Base-by-base conservation (phyloP, 2,797 vertebrate genomes). In the Sebastes diploproa region DNA sequence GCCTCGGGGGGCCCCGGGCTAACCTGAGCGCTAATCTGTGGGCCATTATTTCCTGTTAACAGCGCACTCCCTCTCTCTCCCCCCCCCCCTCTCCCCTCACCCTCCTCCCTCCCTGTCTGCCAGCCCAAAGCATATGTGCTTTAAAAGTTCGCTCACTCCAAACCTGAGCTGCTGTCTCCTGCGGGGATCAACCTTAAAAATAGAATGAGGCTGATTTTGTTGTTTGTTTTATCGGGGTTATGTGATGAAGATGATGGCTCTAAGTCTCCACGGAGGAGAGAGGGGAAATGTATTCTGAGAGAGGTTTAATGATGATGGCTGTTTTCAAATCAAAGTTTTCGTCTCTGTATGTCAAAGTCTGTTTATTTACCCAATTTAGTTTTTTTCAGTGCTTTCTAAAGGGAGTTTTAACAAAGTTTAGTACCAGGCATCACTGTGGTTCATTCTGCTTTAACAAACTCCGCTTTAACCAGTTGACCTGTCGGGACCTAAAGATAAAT, bases 41-140 rank as follows among this genome's bases (percentile, higher is more conserved):
- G 95, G 92, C 95, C 95, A 95, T 95, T 95, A 95, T 94, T 95
- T 95, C 92, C 94, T 94, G 91, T 95, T 95, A 94, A 93, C 92
- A 88, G 92, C 91, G 88, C 88, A 77, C 92, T 92, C 86, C 69
- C 85, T 84, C 88, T 80, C 85, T 72, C 86, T 0, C 0, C 13
- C 5, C 13, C 2, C 72, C 64, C 72, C 67, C 64, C 70, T 66
- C 89, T 67, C 77, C 58, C 80, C 46, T 20, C 79, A 36, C 75
- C 77, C 73, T 82, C 81, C 86, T 77, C 81, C 68, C 87, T 81
- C 80, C 59, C 78, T 86, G 86, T 88, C 90, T 91, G 83, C 83
- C 87, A 92, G 88, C 92, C 89, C 88, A 91, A 79, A 94, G 90
- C 90, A 85, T 88, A 88, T 89, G 90, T 89, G 83, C 90, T 90